phyloP scores from a whole-genome alignment of 2,113 vertebrate species.

The Pygoscelis antarcticus region DNA sequence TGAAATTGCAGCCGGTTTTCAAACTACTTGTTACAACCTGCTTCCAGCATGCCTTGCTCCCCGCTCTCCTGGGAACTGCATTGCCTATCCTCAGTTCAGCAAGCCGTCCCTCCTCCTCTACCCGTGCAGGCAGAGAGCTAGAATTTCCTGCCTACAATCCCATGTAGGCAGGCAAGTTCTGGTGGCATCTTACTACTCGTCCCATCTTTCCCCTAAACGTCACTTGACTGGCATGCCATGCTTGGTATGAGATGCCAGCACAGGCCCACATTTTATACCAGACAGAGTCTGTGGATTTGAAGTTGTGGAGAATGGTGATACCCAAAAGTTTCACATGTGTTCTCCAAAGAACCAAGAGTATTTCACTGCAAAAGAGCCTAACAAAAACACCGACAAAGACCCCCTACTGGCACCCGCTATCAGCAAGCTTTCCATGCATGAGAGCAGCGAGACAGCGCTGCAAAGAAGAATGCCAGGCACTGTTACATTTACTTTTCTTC shows the following conservation, averaged over 20 bases:
- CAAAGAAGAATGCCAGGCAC: neutral
- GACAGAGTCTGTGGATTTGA: neutral
- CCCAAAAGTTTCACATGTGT: neutral
- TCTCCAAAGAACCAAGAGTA: neutral
- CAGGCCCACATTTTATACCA: neutral
- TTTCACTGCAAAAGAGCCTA: neutral
- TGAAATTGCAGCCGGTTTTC: neutral
- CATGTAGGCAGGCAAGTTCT: neutral
- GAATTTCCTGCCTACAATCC: neutral
- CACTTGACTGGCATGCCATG: neutral
- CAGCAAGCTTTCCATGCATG: neutral
- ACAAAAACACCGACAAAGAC: neutral
- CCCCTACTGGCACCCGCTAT: neutral
- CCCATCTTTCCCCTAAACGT: neutral
- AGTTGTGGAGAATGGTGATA: neutral
- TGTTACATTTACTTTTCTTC: neutral
- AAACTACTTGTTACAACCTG: neutral
- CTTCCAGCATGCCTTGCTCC: neutral
- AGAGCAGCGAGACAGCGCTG: neutral
- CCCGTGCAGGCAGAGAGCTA: neutral
- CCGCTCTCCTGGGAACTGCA: neutral
- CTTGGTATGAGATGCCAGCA: neutral
- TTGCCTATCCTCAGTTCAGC: neutral
- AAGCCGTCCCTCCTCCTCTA: neutral
- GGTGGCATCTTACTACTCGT: neutral